Evolutionary conservation across 2,888 invertebrate genomes (phyloP).

Genomic region (Nomada fabriciana): DNA sequence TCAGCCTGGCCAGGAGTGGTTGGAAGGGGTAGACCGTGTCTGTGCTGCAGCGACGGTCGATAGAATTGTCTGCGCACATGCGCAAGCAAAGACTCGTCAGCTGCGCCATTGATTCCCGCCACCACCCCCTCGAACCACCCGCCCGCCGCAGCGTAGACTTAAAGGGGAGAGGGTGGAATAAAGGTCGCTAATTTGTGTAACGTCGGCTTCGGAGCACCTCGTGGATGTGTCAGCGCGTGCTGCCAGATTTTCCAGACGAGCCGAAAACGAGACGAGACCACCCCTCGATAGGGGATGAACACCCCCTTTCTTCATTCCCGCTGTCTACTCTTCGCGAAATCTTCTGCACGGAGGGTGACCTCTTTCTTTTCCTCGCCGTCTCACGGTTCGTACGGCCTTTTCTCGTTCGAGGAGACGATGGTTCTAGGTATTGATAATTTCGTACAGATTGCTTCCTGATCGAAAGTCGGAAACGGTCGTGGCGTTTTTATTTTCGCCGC

Average conservation of each 20-base stretch:
- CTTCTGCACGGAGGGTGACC: constrained; percentile 49
- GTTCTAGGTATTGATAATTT: constrained; percentile 35
- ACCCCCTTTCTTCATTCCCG: neutral
- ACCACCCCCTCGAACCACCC: constrained; percentile 44
- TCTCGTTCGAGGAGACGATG: constrained; percentile 25
- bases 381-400: neutral
- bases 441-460: neutral
- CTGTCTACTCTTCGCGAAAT: neutral
- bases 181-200: constrained; percentile 77
- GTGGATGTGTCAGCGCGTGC: constrained; percentile 38
- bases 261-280: constrained; percentile 21
- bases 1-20: constrained; percentile 68
- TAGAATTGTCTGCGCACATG: constrained; percentile 84
- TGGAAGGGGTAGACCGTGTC: constrained; percentile 81
- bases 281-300: constrained; percentile 32
- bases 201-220: constrained; percentile 49
- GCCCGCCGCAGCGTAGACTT: constrained; percentile 75
- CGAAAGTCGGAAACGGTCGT: neutral
- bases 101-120: constrained; percentile 83
- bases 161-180: constrained; percentile 81
- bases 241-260: constrained; percentile 52
- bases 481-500: neutral
- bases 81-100: constrained; percentile 81
- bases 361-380: constrained; percentile 43
- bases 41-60: constrained; percentile 83